Evolutionary conservation across 2,888 invertebrate species (phyloP), one percentile per base, ranked within the genome.

Genomic region (Drosophila basisetae): DNA sequence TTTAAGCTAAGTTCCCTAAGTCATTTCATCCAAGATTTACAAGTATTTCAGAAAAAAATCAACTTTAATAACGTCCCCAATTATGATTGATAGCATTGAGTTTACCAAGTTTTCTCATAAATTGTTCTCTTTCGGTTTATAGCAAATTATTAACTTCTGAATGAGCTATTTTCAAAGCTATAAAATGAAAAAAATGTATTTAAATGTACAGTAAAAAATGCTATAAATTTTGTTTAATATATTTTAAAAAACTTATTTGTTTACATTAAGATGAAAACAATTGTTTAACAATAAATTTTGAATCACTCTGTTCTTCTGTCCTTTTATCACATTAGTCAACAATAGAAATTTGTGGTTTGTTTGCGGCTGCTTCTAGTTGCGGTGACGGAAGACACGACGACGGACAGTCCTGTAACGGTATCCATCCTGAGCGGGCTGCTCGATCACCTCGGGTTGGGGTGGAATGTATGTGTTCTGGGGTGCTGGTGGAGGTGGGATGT

Each of bases 351-450:
- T n/a, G 9, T 31, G 28, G 2, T 4, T 5, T 4, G 35, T 16
- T 35, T 35, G 35, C 5, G 11, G 49, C 13, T 18, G 31, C 25
- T 73, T 16, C 25, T 78, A 88, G 82, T 83, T 82, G 72, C 88
- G 88, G 62, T 83, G 80, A 39, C 88, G 91, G 86, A 90, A 78
- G 78, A 88, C 91, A 25, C 91, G 91, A 68, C 88, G 88, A 50
- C 88, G 88, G 31, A 88, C 87, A 18, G 88, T 88, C 84, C 79
- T 88, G 78, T 88, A 88, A 70, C 91, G 88, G 71, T 88, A 88
- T 3, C 88, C 88, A 56, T 88, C 88, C 76, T 89, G 80, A 39
- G 91, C 78, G 13, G 89, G 91, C 66, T 90, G 89, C 37, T 91
- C 86, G 73, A 85, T 67, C 72, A 80, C 78, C 65, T 82, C 79